Conservation (phyloP, 1,140 invertebrate species). For the Whitmania pigra region DNA sequence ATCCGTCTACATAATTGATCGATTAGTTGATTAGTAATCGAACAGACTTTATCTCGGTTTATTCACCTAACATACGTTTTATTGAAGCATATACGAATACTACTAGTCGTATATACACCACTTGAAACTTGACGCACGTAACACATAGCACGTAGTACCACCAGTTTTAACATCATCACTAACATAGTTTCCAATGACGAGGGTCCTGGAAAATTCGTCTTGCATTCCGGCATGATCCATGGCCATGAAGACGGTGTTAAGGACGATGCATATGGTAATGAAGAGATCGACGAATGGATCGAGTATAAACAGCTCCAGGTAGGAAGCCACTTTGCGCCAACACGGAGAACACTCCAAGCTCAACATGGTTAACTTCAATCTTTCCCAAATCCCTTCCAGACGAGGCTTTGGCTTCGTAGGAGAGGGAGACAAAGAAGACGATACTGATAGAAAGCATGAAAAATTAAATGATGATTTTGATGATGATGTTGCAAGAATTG, state of each 20-base stretch:
- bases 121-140: slow-evolving; percentile 48
- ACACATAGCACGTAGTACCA: slow-evolving; percentile 16
- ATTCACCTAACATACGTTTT: too few relatives aligned
- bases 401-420: too few relatives aligned
- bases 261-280: slow-evolving; percentile 92
- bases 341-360: slow-evolving; percentile 88
- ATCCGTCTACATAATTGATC: too few relatives aligned
- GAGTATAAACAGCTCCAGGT: slow-evolving; percentile 78
- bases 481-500: too few relatives aligned
- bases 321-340: slow-evolving; percentile 30
- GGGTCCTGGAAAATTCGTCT: slow-evolving; percentile 49
- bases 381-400: not conserved
- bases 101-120: too few relatives aligned
- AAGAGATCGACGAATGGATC: slow-evolving; percentile 95
- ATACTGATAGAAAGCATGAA: too few relatives aligned
- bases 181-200: slow-evolving; percentile 86
- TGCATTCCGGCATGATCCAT: slow-evolving; percentile 84
- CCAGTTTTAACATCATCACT: slow-evolving; percentile 39
- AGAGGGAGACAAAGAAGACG: too few relatives aligned
- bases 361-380: slow-evolving; percentile 2
- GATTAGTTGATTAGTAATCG: too few relatives aligned
- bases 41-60: too few relatives aligned
- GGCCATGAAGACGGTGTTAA: slow-evolving; percentile 96
- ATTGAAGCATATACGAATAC: too few relatives aligned
- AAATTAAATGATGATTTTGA: too few relatives aligned